Evolutionary conservation across 92 coral and sea anemone species (phyloP).

Genomic region (Metridium senile): DNA sequence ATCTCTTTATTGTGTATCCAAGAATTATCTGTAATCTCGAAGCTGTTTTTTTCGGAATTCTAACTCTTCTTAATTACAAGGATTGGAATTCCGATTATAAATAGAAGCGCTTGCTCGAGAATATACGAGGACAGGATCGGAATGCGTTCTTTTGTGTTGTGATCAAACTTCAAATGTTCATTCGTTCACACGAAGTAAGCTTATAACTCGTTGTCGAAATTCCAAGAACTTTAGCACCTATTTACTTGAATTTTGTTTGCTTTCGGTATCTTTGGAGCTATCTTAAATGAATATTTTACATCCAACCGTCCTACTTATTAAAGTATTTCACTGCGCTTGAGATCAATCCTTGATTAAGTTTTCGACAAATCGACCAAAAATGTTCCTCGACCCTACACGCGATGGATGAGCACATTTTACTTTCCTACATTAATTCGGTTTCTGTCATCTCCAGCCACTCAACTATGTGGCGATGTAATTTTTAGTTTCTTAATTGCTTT

Average conservation of each 20-base stretch:
- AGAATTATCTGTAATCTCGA: constrained; percentile 5
- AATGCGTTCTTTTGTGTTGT: constrained; percentile 40
- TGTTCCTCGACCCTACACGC: neutral
- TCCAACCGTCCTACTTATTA: neutral
- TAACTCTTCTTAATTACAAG: neutral
- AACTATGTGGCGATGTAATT: neutral
- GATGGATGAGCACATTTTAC: neutral
- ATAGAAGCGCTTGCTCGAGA: constrained; percentile 20
- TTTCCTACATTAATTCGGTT: neutral
- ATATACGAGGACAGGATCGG: constrained; percentile 40
- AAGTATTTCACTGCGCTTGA: neutral
- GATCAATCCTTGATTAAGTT: constrained; percentile 1
- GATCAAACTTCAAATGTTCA: constrained; percentile 39
- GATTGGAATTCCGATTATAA: constrained; percentile 22
- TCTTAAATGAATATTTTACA: neutral
- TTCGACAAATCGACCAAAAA: neutral
- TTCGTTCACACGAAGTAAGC: too few species aligned
- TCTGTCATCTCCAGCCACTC: neutral
- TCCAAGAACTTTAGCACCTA: neutral
- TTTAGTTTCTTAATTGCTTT: neutral
- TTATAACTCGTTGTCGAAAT: constrained; percentile 13
- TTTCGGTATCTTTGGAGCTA: neutral
- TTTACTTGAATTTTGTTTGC: constrained; percentile 19
- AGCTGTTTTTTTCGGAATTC: constrained; percentile 9
- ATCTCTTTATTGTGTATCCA: constrained; percentile 4